Evolutionary conservation across 2,113 vertebrate genomes (phyloP).

Genomic region (Rhynchopsitta pachyrhyncha): DNA sequence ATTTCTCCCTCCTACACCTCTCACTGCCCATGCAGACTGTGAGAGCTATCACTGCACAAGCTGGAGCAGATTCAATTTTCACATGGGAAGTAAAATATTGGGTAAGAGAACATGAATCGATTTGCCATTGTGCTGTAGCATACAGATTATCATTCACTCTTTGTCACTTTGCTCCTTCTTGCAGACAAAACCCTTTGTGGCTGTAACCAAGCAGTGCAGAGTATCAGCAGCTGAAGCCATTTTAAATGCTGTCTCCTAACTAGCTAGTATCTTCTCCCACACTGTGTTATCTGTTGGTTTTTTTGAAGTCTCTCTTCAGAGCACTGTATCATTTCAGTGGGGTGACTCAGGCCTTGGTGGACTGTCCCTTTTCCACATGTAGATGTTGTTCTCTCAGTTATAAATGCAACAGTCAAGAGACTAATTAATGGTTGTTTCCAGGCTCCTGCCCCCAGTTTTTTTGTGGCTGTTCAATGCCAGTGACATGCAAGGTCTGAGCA

Average conservation of each 20-base stretch:
- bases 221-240: background rate
- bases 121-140: background rate
- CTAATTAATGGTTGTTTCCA: background rate
- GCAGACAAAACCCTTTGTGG: background rate
- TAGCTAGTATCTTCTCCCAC: background rate
- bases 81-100: background rate
- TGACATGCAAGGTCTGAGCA: background rate
- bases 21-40: background rate
- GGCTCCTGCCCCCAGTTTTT: background rate
- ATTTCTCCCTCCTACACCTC: background rate
- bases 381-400: background rate
- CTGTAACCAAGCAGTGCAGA: background rate
- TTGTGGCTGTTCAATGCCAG: fast-evolving
- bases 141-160: background rate
- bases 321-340: background rate
- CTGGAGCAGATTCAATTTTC: constrained; percentile 5
- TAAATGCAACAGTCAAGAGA: background rate
- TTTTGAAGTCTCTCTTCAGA: background rate
- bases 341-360: background rate
- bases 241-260: background rate
- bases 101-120: background rate
- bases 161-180: background rate
- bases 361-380: background rate
- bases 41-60: background rate
- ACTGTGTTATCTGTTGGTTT: background rate